Percentiles rank a stretch among this genome's conserved stretches.
Evolutionary conservation across 2,113 vertebrate genomes (phyloP).

Genomic region (Ammodytes dubius): DNA sequence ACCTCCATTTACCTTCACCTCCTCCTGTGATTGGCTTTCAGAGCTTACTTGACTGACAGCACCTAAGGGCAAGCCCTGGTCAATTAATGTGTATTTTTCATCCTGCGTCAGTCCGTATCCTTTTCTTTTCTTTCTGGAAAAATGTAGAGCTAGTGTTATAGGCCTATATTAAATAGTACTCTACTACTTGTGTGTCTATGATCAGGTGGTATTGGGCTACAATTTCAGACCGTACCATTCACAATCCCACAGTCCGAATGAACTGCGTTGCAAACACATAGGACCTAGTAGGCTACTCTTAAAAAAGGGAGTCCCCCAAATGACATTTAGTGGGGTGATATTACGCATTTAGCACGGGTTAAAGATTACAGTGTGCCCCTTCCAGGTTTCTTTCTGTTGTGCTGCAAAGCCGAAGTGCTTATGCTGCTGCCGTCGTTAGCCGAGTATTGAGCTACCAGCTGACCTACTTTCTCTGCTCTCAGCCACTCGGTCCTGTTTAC

Average conservation of each 20-base stretch:
- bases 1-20: constrained; percentile 22
- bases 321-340: constrained; percentile 26
- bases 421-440: constrained; percentile 79
- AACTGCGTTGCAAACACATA: not conserved
- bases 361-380: constrained; percentile 57
- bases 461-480: constrained; percentile 88
- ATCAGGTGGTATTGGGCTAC: constrained; percentile 11
- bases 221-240: constrained; percentile 37
- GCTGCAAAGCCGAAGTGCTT: constrained; percentile 65
- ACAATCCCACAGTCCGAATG: not conserved
- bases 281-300: no score
- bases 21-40: constrained; percentile 7
- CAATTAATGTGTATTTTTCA: not conserved
- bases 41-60: not conserved
- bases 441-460: constrained; percentile 81
- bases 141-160: not conserved
- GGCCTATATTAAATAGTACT: not conserved
- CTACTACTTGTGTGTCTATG: constrained; percentile 2
- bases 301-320: not conserved
- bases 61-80: not conserved
- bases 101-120: not conserved
- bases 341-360: constrained; percentile 65
- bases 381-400: constrained; percentile 59
- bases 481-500: constrained; percentile 83
- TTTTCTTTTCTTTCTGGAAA: not conserved